Evolutionary conservation across 2,113 vertebrate species (phyloP), one percentile per base, ranked within the genome.

Genomic region (Syngnathus scovelli): DNA sequence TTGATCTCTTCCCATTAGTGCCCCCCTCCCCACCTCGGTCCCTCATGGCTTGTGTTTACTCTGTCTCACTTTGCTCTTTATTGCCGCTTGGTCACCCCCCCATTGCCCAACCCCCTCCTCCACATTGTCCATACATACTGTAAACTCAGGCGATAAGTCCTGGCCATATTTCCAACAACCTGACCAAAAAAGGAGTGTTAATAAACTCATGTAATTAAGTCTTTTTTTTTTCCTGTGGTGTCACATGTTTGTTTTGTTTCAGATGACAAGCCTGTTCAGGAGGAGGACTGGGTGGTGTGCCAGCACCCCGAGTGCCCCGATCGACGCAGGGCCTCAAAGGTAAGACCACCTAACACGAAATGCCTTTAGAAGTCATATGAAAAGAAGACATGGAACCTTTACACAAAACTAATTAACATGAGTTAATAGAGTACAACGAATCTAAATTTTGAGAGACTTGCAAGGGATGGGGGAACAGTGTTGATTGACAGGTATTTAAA

Each of bases 261-360:
- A 98, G 96, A 93, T 3, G 91, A 94, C 78, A 91, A 86, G 84
- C 84, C 91, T 2, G 83, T 83, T 6, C 86, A 86, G 0, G 93
- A 94, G 76, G 93, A 95, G 75, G 91, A 92, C 38, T 91, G 80
- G 69, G 92, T 93, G 66, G 74, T 60, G 56, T 97, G 96, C 83
- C 94, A 96, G 88, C 92, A 93, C 65, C 92, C 92, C 0, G 86
- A 92, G 86, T 95, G 95, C 75, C 52, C 86, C 0, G 90, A 95
- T 62, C 92, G 89, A 66, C 86, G 91, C 52, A 90, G 92, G 2
- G 93, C 93, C 0, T 80, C 89, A 23, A 94, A 96, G 95, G 96
- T 98, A 93, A 85, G 72, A 70, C 49, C 49, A 16, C 46, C 15
- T 6, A 1, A 18, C 16, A 6, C 18, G 5, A 48, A 48, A 48